phyloP scores from a whole-genome alignment of 2,113 vertebrate species.

The Microtus oregoni region DNA sequence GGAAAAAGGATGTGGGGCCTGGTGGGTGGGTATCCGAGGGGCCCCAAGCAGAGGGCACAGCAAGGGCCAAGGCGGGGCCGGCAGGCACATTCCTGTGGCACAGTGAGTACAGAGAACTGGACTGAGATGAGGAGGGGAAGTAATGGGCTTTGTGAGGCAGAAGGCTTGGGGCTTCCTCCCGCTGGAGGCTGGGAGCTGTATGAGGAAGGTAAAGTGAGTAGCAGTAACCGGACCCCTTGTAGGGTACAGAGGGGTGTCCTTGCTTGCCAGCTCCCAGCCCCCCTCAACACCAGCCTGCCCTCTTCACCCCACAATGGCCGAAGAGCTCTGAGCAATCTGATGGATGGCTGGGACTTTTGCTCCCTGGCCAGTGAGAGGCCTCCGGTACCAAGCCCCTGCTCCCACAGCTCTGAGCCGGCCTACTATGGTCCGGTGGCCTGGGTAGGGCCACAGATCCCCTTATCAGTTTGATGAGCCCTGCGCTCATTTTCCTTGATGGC shows the following conservation, averaged over 20 bases:
- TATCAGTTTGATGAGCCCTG: too few relatives aligned
- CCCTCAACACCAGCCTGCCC: not conserved
- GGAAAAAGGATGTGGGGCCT: not conserved
- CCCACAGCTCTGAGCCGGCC: not conserved
- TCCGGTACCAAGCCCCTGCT: rapidly evolving
- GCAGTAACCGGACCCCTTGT: not conserved
- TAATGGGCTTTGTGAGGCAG: not conserved
- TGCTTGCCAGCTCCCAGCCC: not conserved
- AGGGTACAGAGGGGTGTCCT: too few relatives aligned
- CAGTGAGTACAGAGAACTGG: rapidly evolving
- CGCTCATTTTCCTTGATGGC: not conserved
- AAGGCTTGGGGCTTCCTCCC: not conserved
- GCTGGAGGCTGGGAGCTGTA: not conserved
- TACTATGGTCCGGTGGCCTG: not conserved
- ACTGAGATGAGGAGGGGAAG: not conserved
- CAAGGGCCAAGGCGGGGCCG: not conserved
- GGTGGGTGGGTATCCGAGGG: not conserved
- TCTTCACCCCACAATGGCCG: not conserved
- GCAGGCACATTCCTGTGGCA: too few relatives aligned
- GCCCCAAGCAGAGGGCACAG: not conserved
- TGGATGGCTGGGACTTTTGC: not conserved
- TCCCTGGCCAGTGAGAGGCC: not conserved
- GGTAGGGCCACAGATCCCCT: not conserved
- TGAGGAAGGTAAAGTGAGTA: not conserved
- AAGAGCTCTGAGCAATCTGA: not conserved